Percentiles rank a stretch among this genome's conserved stretches.
Evolutionary conservation across 1,140 invertebrate genomes (phyloP).

Genomic region (Aphaenogaster ashmeadi): DNA sequence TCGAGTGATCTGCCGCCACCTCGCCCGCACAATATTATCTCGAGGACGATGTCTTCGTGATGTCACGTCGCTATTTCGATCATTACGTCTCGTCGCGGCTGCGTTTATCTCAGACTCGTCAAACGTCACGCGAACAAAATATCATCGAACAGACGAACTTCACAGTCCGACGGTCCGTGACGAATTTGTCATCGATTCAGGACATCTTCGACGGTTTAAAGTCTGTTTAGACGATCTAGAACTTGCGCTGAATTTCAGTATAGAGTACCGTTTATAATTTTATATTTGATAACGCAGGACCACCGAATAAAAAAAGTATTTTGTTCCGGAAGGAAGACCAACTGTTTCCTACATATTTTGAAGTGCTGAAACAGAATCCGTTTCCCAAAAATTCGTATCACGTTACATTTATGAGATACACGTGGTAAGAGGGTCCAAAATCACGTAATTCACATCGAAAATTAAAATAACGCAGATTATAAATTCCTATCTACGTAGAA

Average conservation of each 20-base stretch:
- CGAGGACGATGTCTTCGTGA: conserved; percentile 8
- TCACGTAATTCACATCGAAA: too few relatives aligned
- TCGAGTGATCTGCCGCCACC: background rate
- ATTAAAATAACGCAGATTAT: too few relatives aligned
- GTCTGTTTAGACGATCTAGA: background rate
- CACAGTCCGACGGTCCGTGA: background rate
- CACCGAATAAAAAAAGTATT: too few relatives aligned
- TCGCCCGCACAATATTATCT: conserved; percentile 13
- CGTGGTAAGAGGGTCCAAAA: too few relatives aligned
- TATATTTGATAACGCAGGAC: too few relatives aligned
- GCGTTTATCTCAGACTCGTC: conserved; percentile 30
- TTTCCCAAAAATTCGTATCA: too few relatives aligned
- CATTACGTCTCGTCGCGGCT: conserved; percentile 47
- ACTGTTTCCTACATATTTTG: too few relatives aligned
- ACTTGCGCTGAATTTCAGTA: background rate
- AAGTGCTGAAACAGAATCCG: too few relatives aligned
- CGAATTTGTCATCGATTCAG: background rate
- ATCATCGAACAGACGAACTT: conserved; percentile 66
- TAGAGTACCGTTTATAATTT: background rate
- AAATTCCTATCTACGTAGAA: too few relatives aligned
- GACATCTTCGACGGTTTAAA: background rate
- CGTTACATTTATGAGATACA: too few relatives aligned
- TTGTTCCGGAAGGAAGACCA: too few relatives aligned
- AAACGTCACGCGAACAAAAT: conserved; percentile 66
- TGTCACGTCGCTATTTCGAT: conserved; percentile 53